Evolutionary conservation across 2,797 vertebrate species (phyloP), one percentile per base, ranked within the genome.

Genomic region (Gadopsis bispinosus): DNA sequence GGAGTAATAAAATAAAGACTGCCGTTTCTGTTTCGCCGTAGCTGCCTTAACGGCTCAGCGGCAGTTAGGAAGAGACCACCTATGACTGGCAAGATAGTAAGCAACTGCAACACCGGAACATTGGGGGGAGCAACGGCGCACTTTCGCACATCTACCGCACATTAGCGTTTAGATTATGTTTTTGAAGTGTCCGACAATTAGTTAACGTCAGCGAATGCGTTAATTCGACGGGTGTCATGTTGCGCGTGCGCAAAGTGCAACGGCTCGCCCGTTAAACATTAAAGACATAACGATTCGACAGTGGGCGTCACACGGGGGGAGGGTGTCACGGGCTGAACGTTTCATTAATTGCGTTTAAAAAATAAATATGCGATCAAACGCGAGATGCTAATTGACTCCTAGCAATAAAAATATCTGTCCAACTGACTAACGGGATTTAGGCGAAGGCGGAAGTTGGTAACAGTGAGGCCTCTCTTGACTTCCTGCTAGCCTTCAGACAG

Each of bases 371-470:
- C 3, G 11, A 50, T 47, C 0, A 22, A 39, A 50, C 1, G 5
- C 1, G 4, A 29, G 0, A 4, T 5, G 7, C 2, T 35, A 3
- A 35, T 1, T 20, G 5, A 29, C 14, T 7, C 0, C 0, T 3
- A 17, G 5, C 9, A n/a, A 31, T n/a, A 39, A 56, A 19, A 19
- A 47, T 0, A 13, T 43, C 7, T 7, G 0, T 22, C 11, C 5
- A n/a, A n/a, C 58, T 11, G 45, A 3, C 14, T 7, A 31, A 43
- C 35, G n/a, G n/a, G 13, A 39, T 45, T 59, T 33, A 11, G 64
- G 7, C 87, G 66, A 86, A 83, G 11, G 0, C 87, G 83, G 92
- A 93, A 83, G 81, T 54, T 7, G 13, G 0, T 5, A 0, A 13
- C 58, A 56, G 56, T 12, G 45, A 79, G 7, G 0, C 1, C 0